Percentiles rank a stretch among this genome's conserved stretches.
Conservation (phyloP, 2,113 vertebrate species). For the Melanocharis versteri region DNA sequence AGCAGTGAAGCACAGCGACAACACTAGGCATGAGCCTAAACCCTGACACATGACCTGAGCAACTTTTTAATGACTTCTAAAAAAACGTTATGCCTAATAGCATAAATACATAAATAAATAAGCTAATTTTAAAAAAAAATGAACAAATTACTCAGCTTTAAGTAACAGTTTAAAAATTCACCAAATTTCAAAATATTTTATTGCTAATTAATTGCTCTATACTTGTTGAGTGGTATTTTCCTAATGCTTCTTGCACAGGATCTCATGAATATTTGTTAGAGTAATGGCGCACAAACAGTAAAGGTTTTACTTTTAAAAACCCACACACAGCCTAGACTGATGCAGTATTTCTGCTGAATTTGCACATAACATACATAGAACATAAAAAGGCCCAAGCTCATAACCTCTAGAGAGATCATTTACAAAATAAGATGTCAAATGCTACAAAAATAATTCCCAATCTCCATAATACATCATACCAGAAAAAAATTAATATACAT, state of each 20-base stretch:
- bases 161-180: background rate
- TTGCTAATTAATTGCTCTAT: background rate
- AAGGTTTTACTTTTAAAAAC: background rate
- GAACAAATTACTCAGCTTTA: background rate
- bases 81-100: background rate
- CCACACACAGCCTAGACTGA: background rate
- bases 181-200: background rate
- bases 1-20: background rate
- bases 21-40: background rate
- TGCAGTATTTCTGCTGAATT: background rate
- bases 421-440: slow-evolving; percentile 33
- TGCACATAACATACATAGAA: background rate
- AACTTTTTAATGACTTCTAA: background rate
- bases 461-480: background rate
- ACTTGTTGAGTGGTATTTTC: background rate
- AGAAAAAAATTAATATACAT: slow-evolving; percentile 2
- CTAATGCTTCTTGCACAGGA: background rate
- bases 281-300: background rate
- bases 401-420: background rate
- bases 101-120: background rate
- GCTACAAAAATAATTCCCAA: background rate
- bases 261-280: background rate
- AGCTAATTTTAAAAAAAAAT: too few relatives aligned
- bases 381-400: background rate
- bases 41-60: accelerated